These are phyloP conservation scores for Drosophila imparisetae DNA, from an alignment of 2,888 invertebrate genomes.

Conservation along the genomic window DNA sequence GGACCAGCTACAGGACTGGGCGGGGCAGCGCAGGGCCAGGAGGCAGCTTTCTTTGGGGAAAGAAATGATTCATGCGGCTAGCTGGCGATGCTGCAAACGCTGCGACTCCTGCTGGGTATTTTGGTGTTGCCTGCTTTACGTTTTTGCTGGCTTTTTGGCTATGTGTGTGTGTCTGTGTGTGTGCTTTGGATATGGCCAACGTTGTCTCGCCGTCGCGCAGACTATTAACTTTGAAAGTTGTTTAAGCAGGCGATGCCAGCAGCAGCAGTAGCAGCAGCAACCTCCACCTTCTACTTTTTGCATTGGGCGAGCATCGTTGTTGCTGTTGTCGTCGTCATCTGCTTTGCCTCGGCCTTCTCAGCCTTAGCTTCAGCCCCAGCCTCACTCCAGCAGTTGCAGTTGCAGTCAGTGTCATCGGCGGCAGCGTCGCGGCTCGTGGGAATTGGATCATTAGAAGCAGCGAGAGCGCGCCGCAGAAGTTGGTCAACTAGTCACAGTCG, in stretches of 20 bases:
- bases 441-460: slow-evolving; percentile 84
- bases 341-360: slow-evolving; percentile 39
- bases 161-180: slow-evolving; percentile 16
- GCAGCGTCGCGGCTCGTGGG: slow-evolving; percentile 81
- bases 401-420: slow-evolving; percentile 72
- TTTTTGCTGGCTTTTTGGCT: slow-evolving; percentile 11
- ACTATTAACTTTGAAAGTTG: slow-evolving; percentile 82
- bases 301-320: slow-evolving; percentile 76
- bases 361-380: slow-evolving; percentile 6
- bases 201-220: slow-evolving; percentile 81
- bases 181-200: slow-evolving; percentile 47
- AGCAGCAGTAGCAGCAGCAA: slow-evolving; percentile 41
- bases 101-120: slow-evolving; percentile 70
- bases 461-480: slow-evolving; percentile 67
- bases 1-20: slow-evolving; percentile 23
- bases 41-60: slow-evolving; percentile 64
- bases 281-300: slow-evolving; percentile 80
- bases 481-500: slow-evolving; percentile 67
- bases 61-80: slow-evolving; percentile 71
- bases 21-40: slow-evolving; percentile 32
- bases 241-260: slow-evolving; percentile 76
- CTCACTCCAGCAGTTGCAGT: slow-evolving; percentile 23
- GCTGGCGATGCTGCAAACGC: slow-evolving; percentile 39
- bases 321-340: slow-evolving; percentile 47
- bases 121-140: slow-evolving; percentile 34